Evolutionary conservation across 2,888 invertebrate genomes (phyloP).

Genomic region (Pecten maximus): DNA sequence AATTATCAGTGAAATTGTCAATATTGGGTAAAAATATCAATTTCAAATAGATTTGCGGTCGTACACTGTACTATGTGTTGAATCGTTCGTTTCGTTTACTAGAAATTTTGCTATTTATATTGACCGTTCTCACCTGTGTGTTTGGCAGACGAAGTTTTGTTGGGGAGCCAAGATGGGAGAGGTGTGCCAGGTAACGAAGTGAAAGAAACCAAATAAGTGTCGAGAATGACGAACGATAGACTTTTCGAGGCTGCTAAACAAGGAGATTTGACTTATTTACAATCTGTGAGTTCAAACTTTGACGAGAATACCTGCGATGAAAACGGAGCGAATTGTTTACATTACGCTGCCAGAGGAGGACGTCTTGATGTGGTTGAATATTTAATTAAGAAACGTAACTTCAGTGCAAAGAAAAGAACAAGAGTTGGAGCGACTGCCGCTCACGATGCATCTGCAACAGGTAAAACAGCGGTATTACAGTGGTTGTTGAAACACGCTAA

Average conservation of each 20-base stretch:
- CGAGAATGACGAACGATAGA: background rate
- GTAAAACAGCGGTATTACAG: slow-evolving; percentile 77
- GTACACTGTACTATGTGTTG: too few relatives aligned
- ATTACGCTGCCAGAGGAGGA: slow-evolving; percentile 82
- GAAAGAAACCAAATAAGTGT: background rate
- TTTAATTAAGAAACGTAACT: slow-evolving; percentile 73
- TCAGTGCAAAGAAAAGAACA: slow-evolving; percentile 67
- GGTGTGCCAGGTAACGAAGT: background rate
- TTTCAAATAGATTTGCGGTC: too few relatives aligned
- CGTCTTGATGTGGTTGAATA: slow-evolving; percentile 75
- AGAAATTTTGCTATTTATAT: background rate
- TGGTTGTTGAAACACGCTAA: slow-evolving; percentile 78
- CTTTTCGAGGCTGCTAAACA: slow-evolving; percentile 5
- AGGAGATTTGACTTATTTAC: slow-evolving; percentile 2
- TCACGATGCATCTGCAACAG: slow-evolving; percentile 83
- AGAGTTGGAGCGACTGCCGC: slow-evolving; percentile 81
- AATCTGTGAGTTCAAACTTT: slow-evolving; percentile 15
- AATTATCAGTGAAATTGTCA: too few relatives aligned
- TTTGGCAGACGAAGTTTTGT: slow-evolving; percentile 21
- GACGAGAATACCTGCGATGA: slow-evolving; percentile 69
- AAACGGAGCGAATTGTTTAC: slow-evolving; percentile 80
- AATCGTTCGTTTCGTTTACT: background rate
- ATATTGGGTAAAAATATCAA: too few relatives aligned
- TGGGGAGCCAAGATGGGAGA: background rate
- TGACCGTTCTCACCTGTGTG: background rate